Evolutionary conservation across 2,113 vertebrate species (phyloP).

Genomic region (Miniopterus natalensis): DNA sequence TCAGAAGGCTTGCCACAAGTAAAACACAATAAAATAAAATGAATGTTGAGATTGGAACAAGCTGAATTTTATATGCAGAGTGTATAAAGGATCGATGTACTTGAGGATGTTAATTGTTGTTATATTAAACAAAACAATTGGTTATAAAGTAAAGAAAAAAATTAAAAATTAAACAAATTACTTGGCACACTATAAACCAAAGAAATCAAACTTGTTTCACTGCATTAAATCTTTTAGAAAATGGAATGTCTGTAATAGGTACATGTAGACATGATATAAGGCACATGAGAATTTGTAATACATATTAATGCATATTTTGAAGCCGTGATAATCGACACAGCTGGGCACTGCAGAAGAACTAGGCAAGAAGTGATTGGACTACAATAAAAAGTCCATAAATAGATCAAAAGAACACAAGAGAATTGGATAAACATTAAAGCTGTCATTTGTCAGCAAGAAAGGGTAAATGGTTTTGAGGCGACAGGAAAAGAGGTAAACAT

Average conservation of each 20-base stretch:
- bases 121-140: not conserved
- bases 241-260: not conserved
- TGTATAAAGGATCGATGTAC: not conserved
- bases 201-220: not conserved
- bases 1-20: not conserved
- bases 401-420: not conserved
- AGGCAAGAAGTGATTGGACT: not conserved
- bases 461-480: constrained; percentile 31
- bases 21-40: constrained; percentile 34
- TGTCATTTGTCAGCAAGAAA: not conserved
- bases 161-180: not conserved
- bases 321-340: not conserved
- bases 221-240: constrained; percentile 26
- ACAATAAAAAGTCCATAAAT: not conserved
- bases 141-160: not conserved
- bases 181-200: not conserved
- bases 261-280: not conserved
- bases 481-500: not conserved
- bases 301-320: constrained; percentile 8
- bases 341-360: not conserved
- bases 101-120: not conserved
- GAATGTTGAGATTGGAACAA: not conserved
- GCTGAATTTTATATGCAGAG: not conserved
- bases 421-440: constrained; percentile 11
- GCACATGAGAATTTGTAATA: not conserved